A percentile compares a stretch with the other conserved stretches of the same genome.
Evolutionary conservation across 35 echinoderm and acorn worm species (phyloP).

Genomic region (Anneissia japonica): DNA sequence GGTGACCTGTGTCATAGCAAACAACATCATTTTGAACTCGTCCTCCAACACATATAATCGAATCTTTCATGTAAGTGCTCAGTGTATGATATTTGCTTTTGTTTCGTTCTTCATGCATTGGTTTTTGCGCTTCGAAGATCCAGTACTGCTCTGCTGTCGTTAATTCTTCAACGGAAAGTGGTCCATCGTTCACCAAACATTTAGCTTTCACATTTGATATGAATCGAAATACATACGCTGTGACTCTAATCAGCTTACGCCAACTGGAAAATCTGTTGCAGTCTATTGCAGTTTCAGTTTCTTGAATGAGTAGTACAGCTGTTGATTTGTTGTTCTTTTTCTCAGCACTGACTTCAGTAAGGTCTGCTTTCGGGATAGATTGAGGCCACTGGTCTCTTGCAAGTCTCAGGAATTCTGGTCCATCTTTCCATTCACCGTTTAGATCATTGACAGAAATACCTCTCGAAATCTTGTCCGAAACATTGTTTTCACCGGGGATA

Average conservation of each 20-base stretch:
- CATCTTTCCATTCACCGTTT: slow-evolving; percentile 29
- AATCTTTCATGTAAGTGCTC: slow-evolving; percentile 11
- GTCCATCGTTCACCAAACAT: neutral
- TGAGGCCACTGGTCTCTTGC: slow-evolving; percentile 43
- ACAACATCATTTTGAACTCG: neutral
- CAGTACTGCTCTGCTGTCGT: slow-evolving; percentile 24
- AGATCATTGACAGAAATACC: slow-evolving; percentile 42
- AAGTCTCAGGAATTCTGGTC: slow-evolving; percentile 37
- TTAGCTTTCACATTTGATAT: slow-evolving; percentile 12
- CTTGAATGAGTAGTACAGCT: slow-evolving; percentile 10
- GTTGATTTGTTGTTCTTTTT: slow-evolving; percentile 20
- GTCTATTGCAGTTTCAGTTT: slow-evolving; percentile 8
- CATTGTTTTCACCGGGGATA: slow-evolving; percentile 43
- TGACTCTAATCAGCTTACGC: slow-evolving; percentile 43
- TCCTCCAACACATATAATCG: slow-evolving; percentile 12
- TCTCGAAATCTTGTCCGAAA: slow-evolving; percentile 51
- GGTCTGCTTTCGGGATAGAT: neutral
- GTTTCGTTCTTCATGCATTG: neutral
- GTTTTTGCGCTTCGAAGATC: slow-evolving; percentile 32
- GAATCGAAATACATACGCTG: slow-evolving; percentile 43
- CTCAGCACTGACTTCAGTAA: slow-evolving; percentile 30
- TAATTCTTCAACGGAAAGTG: slow-evolving; percentile 29
- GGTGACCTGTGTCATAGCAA: slow-evolving; percentile 32
- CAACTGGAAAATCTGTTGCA: slow-evolving; percentile 41
- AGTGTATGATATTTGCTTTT: slow-evolving; percentile 11